Percentiles rank a stretch among this genome's conserved stretches.
Evolutionary conservation across 1,140 invertebrate genomes (phyloP).

Genomic region (Reticulitermes speratus): DNA sequence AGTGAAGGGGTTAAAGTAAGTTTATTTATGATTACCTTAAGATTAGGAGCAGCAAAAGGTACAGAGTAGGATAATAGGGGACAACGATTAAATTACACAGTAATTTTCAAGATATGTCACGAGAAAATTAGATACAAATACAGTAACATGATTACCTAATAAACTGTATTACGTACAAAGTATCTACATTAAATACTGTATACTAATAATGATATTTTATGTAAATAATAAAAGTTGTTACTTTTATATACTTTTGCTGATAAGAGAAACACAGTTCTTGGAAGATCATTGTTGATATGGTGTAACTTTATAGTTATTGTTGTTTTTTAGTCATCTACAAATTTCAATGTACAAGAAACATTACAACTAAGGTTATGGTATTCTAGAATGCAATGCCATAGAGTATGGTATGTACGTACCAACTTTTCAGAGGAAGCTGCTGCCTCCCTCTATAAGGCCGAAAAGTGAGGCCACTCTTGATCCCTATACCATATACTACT

Average conservation of each 20-base stretch:
- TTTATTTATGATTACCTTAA: no score
- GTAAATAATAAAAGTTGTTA: not conserved
- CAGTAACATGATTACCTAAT: not conserved
- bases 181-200: not conserved
- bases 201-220: not conserved
- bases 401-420: no score
- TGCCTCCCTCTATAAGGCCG: no score
- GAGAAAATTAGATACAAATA: not conserved
- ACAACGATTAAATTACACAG: not conserved
- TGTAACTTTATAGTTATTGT: not conserved
- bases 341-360: no score
- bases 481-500: no score
- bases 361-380: no score
- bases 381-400: no score
- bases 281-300: not conserved
- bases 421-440: no score
- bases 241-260: not conserved
- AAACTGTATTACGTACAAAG: not conserved
- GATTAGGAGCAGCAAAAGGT: no score
- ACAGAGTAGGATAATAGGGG: not conserved
- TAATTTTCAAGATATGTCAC: not conserved
- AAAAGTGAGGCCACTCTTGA: no score
- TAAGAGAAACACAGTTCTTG: not conserved
- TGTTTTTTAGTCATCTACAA: not conserved
- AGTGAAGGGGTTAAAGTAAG: no score